These are phyloP conservation scores for Ctenopoma multispine DNA, from an alignment of 2,797 vertebrate species.

Conservation along the genomic window DNA sequence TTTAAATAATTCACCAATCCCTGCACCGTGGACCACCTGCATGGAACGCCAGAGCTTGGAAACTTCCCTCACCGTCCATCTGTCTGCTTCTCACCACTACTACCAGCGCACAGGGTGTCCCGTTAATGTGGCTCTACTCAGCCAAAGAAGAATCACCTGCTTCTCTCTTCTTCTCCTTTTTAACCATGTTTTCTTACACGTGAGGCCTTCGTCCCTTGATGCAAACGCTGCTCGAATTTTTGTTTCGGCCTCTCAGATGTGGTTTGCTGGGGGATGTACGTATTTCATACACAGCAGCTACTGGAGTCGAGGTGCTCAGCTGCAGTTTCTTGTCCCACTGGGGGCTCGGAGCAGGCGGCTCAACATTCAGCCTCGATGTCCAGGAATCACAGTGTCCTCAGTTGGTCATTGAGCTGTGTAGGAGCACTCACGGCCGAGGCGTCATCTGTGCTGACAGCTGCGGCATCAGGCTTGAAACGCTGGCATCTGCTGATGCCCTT, in stretches of 20 bases:
- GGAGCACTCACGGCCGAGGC: conserved; percentile 58
- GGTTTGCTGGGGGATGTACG: conserved; percentile 13
- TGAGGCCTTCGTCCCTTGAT: conserved; percentile 10
- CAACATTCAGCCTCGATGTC: conserved; percentile 40
- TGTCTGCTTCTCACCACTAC: conserved; percentile 57
- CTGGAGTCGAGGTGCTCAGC: conserved; percentile 43
- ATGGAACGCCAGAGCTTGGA: conserved; percentile 46
- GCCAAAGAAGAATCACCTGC: conserved; percentile 33
- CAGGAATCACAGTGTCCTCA: conserved; percentile 58
- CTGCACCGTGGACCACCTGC: conserved; percentile 74
- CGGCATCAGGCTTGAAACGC: conserved; percentile 68
- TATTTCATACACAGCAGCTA: conserved; percentile 20
- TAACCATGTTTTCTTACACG: conserved; percentile 25
- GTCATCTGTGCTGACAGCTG: conserved; percentile 85
- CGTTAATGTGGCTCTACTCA: conserved; percentile 51
- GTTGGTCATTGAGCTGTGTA: conserved; percentile 46
- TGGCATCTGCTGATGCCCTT: conserved; percentile 75
- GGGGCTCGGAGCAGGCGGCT: conserved; percentile 20
- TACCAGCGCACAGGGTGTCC: conserved; percentile 32
- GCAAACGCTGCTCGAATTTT: neutral
- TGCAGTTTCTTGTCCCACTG: conserved; percentile 21
- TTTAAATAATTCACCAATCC: conserved; percentile 91
- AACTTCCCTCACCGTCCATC: conserved; percentile 74
- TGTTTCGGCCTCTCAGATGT: neutral
- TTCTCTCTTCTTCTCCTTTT: conserved; percentile 1